A percentile compares a stretch with the other conserved stretches of the same genome.
phyloP scores from a whole-genome alignment of 2,797 vertebrate genomes.

The Pseudomugil gertrudae region DNA sequence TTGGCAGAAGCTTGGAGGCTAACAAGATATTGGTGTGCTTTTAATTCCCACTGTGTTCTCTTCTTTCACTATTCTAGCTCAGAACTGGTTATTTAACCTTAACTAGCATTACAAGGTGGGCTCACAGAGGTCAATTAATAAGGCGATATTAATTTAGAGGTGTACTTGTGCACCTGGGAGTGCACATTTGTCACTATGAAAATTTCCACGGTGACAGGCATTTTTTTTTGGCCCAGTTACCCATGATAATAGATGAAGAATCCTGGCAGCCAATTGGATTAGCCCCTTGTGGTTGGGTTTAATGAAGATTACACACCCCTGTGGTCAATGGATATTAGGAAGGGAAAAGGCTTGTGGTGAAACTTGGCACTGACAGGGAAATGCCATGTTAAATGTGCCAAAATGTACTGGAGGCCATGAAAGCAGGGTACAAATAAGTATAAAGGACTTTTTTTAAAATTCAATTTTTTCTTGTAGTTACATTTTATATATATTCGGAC shows the following conservation, averaged over 20 bases:
- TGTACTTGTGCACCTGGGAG: conserved; percentile 64
- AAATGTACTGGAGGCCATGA: conserved; percentile 9
- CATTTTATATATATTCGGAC: conserved; percentile 40
- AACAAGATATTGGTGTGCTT: conserved; percentile 90
- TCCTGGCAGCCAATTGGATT: conserved; percentile 75
- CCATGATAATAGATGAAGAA: conserved; percentile 67
- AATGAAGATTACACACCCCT: conserved; percentile 78
- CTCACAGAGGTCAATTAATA: conserved; percentile 68
- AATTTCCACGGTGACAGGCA: conserved; percentile 57
- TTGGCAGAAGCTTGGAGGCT: conserved; percentile 82
- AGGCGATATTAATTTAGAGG: conserved; percentile 79
- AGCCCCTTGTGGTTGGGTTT: conserved; percentile 76
- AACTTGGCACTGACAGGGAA: conserved; percentile 62
- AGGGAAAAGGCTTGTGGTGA: conserved; percentile 62
- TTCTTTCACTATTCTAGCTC: conserved; percentile 31
- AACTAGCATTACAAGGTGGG: conserved; percentile 46
- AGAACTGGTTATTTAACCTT: conserved; percentile 63
- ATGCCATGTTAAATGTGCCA: conserved; percentile 51
- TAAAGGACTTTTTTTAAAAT: too few relatives aligned
- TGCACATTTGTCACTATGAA: conserved; percentile 64
- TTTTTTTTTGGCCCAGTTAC: conserved; percentile 69
- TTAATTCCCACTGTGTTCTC: conserved; percentile 85
- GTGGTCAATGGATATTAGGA: conserved; percentile 76
- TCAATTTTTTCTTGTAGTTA: too few relatives aligned
- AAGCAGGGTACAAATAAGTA: conserved; percentile 11